Conservation (phyloP, 2,797 vertebrate species). For the Adrianichthys oophorus region DNA sequence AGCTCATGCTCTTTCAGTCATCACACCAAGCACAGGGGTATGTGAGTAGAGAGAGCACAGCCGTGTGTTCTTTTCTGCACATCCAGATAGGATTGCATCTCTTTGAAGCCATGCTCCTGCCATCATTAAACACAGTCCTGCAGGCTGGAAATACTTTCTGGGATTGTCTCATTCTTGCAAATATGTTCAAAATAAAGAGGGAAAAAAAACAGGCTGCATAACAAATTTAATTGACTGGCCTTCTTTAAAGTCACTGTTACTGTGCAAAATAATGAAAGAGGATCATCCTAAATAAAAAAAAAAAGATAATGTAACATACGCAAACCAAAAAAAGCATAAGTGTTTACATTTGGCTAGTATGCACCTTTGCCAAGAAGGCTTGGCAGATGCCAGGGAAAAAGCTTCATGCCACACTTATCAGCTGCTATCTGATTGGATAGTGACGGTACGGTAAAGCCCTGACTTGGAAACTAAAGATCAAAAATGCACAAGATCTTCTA, state of each 20-base stretch:
- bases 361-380: constrained; percentile 25
- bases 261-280: constrained; percentile 66
- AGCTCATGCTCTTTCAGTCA: constrained; percentile 57
- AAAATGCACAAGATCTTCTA: constrained; percentile 45
- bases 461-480: constrained; percentile 52
- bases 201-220: constrained; percentile 26
- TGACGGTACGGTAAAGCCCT: constrained; percentile 29
- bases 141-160: constrained; percentile 77
- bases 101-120: constrained; percentile 85
- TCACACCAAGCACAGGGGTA: constrained; percentile 39
- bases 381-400: constrained; percentile 52
- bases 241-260: constrained; percentile 78
- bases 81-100: constrained; percentile 64
- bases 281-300: constrained; percentile 53
- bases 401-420: constrained; percentile 68
- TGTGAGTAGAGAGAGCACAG: constrained; percentile 16
- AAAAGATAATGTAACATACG: not conserved
- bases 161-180: constrained; percentile 78
- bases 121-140: constrained; percentile 87
- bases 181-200: constrained; percentile 35
- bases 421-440: constrained; percentile 62
- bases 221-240: constrained; percentile 62
- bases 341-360: constrained; percentile 31
- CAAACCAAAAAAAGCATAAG: constrained; percentile 14
- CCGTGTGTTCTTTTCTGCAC: constrained; percentile 42